These are phyloP conservation scores for Halichoeres trimaculatus DNA, from an alignment of 2,113 vertebrate genomes.

Conservation along the genomic window DNA sequence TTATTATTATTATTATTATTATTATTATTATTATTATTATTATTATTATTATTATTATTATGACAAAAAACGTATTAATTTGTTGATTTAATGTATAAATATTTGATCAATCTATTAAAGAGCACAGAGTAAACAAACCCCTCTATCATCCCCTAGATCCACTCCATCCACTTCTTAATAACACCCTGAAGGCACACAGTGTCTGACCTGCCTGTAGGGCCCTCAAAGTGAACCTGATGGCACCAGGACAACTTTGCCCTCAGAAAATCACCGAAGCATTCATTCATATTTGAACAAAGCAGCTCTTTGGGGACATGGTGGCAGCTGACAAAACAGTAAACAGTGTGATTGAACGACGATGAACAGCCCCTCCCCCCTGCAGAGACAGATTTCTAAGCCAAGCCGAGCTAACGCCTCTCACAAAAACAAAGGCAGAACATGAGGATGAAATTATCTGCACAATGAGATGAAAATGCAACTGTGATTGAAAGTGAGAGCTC, in stretches of 20 bases:
- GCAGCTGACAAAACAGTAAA: slow-evolving; percentile 50
- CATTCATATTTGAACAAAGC: slow-evolving; percentile 30
- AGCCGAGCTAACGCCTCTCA: slow-evolving; percentile 1
- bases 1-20: too few species aligned
- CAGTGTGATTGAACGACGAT: slow-evolving; percentile 11
- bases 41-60: too few species aligned
- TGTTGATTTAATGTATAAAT: too few species aligned
- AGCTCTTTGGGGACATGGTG: slow-evolving; percentile 11
- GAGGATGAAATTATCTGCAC: slow-evolving; percentile 18
- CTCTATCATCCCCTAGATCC: neutral
- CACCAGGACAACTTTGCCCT: slow-evolving; percentile 1
- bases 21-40: too few species aligned
- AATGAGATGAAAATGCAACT: slow-evolving; percentile 26
- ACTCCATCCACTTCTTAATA: neutral
- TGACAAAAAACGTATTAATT: too few species aligned
- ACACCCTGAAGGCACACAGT: neutral
- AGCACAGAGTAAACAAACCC: too few species aligned
- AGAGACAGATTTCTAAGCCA: slow-evolving; percentile 17
- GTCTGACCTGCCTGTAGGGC: neutral
- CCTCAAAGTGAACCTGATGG: neutral
- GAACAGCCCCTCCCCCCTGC: slow-evolving; percentile 2
- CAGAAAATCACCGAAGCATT: neutral
- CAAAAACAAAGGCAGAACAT: neutral
- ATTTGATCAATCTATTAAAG: too few species aligned
- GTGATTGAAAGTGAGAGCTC: slow-evolving; percentile 18